phyloP scores from a whole-genome alignment of 2,113 vertebrate genomes.

The Chlamydotis undulata region DNA sequence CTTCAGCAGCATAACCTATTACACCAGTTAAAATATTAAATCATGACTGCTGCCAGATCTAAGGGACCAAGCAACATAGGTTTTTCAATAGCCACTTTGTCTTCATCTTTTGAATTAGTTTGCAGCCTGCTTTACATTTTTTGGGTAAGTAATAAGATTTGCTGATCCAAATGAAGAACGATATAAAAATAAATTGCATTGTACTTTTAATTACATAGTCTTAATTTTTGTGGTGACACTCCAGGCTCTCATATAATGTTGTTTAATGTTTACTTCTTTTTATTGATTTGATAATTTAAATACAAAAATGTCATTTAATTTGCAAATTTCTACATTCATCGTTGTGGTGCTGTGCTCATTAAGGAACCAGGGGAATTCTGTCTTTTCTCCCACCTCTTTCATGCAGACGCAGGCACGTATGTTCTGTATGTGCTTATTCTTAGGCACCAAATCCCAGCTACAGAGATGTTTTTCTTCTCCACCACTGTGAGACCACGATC shows the following conservation, averaged over 20 bases:
- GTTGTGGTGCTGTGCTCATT: not conserved
- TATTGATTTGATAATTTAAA: conserved; percentile 53
- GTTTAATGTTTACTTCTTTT: conserved; percentile 51
- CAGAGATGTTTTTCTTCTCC: not conserved
- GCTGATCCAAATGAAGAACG: conserved; percentile 40
- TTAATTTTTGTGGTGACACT: conserved; percentile 61
- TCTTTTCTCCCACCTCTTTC: not conserved
- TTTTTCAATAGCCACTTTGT: conserved; percentile 51
- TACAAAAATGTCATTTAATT: conserved; percentile 6
- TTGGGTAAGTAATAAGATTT: conserved; percentile 59
- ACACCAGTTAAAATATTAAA: conserved; percentile 64
- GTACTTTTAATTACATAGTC: conserved; percentile 67
- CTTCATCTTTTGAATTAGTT: conserved; percentile 62
- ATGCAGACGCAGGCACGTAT: not conserved
- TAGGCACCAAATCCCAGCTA: not conserved
- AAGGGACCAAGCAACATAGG: conserved; percentile 32
- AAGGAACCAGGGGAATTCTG: not conserved
- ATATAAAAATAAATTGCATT: conserved; percentile 65
- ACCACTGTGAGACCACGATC: accelerated
- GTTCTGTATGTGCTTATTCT: not conserved
- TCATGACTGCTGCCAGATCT: conserved; percentile 49
- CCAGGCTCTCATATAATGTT: conserved; percentile 51
- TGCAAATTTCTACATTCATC: not conserved
- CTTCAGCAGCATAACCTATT: conserved; percentile 50
- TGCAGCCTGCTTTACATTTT: conserved; percentile 59